These are phyloP conservation scores for Caenorhabditis sulstoni DNA, from an alignment of 2,888 invertebrate genomes.

Conservation along the genomic window DNA sequence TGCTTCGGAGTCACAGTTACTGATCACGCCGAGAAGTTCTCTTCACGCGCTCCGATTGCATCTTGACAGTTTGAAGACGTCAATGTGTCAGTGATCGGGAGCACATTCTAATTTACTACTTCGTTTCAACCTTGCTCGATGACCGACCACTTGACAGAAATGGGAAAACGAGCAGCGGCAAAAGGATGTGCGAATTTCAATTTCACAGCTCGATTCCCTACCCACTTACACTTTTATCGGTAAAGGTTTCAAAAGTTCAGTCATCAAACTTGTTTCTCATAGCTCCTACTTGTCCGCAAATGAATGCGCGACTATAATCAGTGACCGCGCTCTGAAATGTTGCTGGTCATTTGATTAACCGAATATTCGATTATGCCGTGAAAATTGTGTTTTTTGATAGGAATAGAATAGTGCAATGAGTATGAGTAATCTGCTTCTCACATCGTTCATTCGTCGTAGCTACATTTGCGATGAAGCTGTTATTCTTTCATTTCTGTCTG, in stretches of 20 bases:
- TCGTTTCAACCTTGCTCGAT: conserved; percentile 38
- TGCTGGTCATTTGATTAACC: no score
- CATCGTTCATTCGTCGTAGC: conserved; percentile 11
- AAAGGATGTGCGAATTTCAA: conserved; percentile 15
- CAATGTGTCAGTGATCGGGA: not conserved
- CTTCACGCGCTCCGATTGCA: not conserved
- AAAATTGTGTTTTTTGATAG: conserved; percentile 10
- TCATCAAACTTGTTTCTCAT: not conserved
- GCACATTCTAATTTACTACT: conserved; percentile 38
- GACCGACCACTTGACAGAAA: conserved; percentile 39
- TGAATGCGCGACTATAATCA: conserved; percentile 23
- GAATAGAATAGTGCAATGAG: conserved; percentile 14
- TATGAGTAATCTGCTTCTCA: conserved; percentile 14
- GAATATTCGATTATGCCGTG: conserved; percentile 1
- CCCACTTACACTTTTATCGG: not conserved
- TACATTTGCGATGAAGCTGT: conserved; percentile 17
- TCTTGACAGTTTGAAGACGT: conserved; percentile 44
- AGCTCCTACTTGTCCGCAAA: not conserved
- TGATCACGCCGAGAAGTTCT: not conserved
- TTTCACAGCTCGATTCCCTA: not conserved
- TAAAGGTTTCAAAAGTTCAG: conserved; percentile 4
- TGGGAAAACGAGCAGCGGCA: conserved; percentile 4
- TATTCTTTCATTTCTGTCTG: not conserved
- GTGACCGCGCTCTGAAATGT: not conserved
- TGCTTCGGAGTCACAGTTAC: no score